Base-by-base conservation (phyloP, 1,140 invertebrate species). In the Trinorchestia longiramus region DNA sequence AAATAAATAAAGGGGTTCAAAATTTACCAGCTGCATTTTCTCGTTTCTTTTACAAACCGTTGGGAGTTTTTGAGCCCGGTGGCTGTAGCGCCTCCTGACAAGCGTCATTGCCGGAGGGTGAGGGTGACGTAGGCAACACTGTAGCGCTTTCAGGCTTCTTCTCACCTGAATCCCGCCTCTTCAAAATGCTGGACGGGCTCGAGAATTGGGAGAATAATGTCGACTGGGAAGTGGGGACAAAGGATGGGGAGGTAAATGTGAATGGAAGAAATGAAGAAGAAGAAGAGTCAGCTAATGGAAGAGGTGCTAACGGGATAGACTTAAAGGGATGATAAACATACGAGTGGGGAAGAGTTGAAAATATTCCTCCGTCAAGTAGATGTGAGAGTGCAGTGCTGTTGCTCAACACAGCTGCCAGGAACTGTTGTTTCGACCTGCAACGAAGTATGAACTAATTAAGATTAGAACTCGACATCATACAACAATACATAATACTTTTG, bases 361-460 rank as follows among this genome's bases (percentile, higher is more conserved):
- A 94, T 43, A 47, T 43, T 94, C 92, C 92, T 47, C 43, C 15
- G 92, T 28, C 28, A 8, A 42, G 41, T 42, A 41, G n/a, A 42
- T 90, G 41, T 11, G 41, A 41, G 17, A 4, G 15, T 19, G n/a
- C 23, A 41, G 88, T 43, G 43, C 43, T 40, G 92, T 94, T 53
- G 44, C 0, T 94, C 43, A 94, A 11, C 8, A 94, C 19, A 45
- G 44, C 36, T 1, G 43, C 92, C 44, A 94, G 44, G 92, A 94
- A 47, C 44, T 94, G 92, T 43, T 45, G 92, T 43, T 94, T 94
- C 41, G 92, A 94, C 92, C 92, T 94, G 92, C 41, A 91, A 42
- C 43, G 43, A 91, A 36, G 62, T 77, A 77, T 36, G 28, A 77
- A 36, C 11, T 3, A 28, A 77, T 11, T 77, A 23, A 77, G 28